Conservation (phyloP, 2,113 vertebrate species). For the Setophaga kirtlandii region DNA sequence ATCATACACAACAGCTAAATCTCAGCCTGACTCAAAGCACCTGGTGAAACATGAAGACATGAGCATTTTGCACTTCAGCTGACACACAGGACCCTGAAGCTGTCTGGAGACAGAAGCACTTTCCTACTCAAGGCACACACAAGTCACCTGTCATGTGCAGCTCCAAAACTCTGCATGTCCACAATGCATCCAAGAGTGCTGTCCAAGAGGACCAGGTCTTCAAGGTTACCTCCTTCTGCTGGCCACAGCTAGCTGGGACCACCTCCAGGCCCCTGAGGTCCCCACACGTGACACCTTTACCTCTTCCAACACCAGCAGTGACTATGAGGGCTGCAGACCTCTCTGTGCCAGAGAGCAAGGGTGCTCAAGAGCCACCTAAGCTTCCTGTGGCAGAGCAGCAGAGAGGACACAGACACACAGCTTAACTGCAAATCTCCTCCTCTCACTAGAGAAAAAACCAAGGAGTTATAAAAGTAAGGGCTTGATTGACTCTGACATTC, state of each 20-base stretch:
- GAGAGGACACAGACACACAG: not conserved
- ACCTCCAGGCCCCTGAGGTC: not conserved
- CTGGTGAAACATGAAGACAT: not conserved
- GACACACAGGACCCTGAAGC: not conserved
- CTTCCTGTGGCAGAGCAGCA: not conserved
- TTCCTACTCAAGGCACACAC: not conserved
- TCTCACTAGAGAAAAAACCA: not conserved
- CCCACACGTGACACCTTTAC: not conserved
- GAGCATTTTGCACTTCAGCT: not conserved
- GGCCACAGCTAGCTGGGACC: not conserved
- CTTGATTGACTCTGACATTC: not conserved
- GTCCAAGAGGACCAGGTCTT: not conserved
- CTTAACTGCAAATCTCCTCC: not conserved
- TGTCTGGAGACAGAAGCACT: not conserved
- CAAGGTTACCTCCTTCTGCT: not conserved
- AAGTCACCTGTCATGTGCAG: not conserved
- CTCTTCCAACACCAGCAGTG: not conserved
- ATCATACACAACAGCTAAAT: not conserved
- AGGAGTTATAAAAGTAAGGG: not conserved
- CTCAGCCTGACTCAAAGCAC: not conserved
- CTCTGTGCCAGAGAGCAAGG: not conserved
- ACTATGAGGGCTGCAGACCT: not conserved
- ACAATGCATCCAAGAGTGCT: not conserved
- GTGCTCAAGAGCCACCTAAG: not conserved
- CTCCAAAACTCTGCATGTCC: not conserved